Percentiles rank a stretch among this genome's conserved stretches.
Evolutionary conservation across 2,113 vertebrate species (phyloP).

Genomic region (Coreoperca whiteheadi): DNA sequence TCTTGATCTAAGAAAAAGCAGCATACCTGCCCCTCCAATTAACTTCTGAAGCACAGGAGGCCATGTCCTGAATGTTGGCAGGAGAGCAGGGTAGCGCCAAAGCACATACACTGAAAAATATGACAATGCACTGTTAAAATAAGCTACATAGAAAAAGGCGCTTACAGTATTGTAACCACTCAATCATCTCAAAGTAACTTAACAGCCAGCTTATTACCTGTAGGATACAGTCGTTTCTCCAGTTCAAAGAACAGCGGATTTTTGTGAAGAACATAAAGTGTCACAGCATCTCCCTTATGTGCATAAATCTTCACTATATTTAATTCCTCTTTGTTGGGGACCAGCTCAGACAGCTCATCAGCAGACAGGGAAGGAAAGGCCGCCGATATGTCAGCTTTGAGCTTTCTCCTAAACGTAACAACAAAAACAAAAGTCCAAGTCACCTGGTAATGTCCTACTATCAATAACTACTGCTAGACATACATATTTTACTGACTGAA

Average conservation of each 20-base stretch:
- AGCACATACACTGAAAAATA: constrained; percentile 89
- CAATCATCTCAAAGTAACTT: neutral
- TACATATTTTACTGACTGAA: neutral
- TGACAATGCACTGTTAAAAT: neutral
- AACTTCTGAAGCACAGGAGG: constrained; percentile 92
- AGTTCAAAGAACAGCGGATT: constrained; percentile 94
- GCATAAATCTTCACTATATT: constrained; percentile 90
- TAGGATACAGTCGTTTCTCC: constrained; percentile 91
- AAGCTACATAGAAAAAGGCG: too few species aligned
- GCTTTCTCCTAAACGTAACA: constrained; percentile 87
- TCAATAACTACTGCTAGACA: neutral
- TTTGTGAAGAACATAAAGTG: constrained; percentile 88
- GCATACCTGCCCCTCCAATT: constrained; percentile 93
- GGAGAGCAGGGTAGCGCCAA: constrained; percentile 89
- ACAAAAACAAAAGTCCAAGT: constrained; percentile 7
- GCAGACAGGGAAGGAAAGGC: constrained; percentile 87
- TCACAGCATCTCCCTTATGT: constrained; percentile 91
- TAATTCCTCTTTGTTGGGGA: constrained; percentile 95
- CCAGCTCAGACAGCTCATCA: constrained; percentile 86
- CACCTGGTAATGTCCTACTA: neutral
- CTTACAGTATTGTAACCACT: neutral
- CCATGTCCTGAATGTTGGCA: constrained; percentile 92
- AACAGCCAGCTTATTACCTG: constrained; percentile 83
- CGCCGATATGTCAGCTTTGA: constrained; percentile 87
- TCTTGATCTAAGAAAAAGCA: neutral